Evolutionary conservation across 2,888 invertebrate species (phyloP).

Genomic region (Trichopria drosophilae): DNA sequence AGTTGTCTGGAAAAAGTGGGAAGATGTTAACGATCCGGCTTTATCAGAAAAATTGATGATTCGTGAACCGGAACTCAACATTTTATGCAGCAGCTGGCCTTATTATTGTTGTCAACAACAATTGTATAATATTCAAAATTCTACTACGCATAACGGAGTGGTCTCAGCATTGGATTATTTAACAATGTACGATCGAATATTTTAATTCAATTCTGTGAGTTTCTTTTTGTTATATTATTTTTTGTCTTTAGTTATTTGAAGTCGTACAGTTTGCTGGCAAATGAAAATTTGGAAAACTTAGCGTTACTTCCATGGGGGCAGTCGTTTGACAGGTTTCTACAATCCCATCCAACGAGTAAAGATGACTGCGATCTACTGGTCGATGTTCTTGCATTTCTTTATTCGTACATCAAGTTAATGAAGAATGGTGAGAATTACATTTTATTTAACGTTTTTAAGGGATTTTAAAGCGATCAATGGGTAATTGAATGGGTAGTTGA

Average conservation of each 20-base stretch:
- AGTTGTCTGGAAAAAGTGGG: conserved; percentile 42
- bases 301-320: conserved; percentile 67
- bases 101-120: conserved; percentile 61
- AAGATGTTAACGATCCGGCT: conserved; percentile 39
- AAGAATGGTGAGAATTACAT: conserved; percentile 42
- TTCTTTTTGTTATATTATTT: background rate
- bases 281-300: conserved; percentile 49
- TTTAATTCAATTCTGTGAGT: background rate
- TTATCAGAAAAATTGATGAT: conserved; percentile 43
- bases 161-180: conserved; percentile 62
- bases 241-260: conserved; percentile 57
- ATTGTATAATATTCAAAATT: conserved; percentile 66
- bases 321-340: conserved; percentile 65
- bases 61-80: conserved; percentile 58
- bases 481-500: too few species aligned
- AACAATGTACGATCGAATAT: conserved; percentile 60
- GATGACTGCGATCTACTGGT: conserved; percentile 67
- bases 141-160: conserved; percentile 66
- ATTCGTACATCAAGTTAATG: conserved; percentile 46
- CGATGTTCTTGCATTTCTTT: conserved; percentile 58
- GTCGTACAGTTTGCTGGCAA: conserved; percentile 54
- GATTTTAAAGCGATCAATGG: background rate
- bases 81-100: conserved; percentile 62
- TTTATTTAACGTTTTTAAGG: background rate
- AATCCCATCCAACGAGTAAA: conserved; percentile 67